Evolutionary conservation across 1,140 invertebrate species (phyloP).

Genomic region (Grapholita molesta): DNA sequence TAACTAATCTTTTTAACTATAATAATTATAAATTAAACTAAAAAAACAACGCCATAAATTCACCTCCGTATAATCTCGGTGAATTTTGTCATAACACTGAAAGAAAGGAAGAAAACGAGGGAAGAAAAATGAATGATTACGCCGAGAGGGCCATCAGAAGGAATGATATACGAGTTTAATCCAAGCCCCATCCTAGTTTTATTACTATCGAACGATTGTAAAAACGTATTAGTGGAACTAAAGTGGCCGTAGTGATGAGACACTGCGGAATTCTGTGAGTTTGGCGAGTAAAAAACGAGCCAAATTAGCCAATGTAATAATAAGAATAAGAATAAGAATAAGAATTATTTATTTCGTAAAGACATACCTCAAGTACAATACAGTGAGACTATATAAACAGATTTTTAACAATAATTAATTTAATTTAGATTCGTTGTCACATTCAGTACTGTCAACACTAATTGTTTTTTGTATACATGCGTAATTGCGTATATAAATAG

Average conservation of each 20-base stretch:
- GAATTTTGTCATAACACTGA: constrained; percentile 53
- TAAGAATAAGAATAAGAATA: neutral
- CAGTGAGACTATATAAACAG: too few species aligned
- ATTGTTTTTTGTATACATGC: too few species aligned
- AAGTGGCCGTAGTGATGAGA: constrained; percentile 3
- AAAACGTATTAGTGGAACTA: constrained; percentile 71
- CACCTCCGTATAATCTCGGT: neutral
- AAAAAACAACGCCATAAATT: neutral
- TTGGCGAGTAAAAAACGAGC: neutral
- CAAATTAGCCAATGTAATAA: neutral
- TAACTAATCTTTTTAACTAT: too few species aligned
- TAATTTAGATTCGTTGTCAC: too few species aligned
- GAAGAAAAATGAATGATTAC: constrained; percentile 78
- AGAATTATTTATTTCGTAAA: too few species aligned
- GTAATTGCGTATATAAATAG: too few species aligned
- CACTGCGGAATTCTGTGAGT: neutral
- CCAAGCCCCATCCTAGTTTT: constrained; percentile 71
- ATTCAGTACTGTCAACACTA: too few species aligned
- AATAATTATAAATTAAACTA: neutral
- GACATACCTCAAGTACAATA: too few species aligned
- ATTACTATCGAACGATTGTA: constrained; percentile 72
- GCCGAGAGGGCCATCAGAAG: constrained; percentile 75
- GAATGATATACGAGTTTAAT: constrained; percentile 77
- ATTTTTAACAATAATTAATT: too few species aligned
- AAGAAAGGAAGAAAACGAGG: constrained; percentile 67